Conservation (phyloP, 2,888 invertebrate species). For the Phyllotreta cruciferae region DNA sequence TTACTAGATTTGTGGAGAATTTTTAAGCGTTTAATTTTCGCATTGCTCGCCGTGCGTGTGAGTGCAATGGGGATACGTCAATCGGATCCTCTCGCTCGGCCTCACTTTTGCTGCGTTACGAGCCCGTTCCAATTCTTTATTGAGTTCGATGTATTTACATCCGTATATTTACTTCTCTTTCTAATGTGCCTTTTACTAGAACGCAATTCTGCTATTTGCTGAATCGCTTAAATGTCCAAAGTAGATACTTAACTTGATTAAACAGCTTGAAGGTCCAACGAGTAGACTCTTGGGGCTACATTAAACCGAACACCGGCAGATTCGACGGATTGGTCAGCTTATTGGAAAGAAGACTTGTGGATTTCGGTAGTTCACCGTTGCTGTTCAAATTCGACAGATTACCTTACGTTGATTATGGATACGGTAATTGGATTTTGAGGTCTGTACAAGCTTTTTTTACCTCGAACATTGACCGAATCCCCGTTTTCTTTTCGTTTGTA, state of each 20-base stretch:
- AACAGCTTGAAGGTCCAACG: slow-evolving; percentile 61
- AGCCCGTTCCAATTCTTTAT: too few species aligned
- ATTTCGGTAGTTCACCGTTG: slow-evolving; percentile 72
- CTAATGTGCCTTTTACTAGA: slow-evolving; percentile 3
- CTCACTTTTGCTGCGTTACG: too few species aligned
- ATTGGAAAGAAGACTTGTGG: slow-evolving; percentile 63
- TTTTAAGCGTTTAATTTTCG: too few species aligned
- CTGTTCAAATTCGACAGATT: slow-evolving; percentile 70
- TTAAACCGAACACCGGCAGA: slow-evolving; percentile 63
- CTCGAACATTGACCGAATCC: not conserved
- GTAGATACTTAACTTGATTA: slow-evolving; percentile 24
- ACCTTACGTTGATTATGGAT: slow-evolving; percentile 60
- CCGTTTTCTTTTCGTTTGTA: slow-evolving; percentile 50
- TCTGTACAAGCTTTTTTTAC: slow-evolving; percentile 47
- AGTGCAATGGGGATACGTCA: too few species aligned
- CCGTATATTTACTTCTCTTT: too few species aligned
- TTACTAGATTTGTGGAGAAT: too few species aligned
- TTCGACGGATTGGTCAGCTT: slow-evolving; percentile 72
- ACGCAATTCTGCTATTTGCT: too few species aligned
- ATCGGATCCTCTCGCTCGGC: too few species aligned
- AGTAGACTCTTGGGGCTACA: slow-evolving; percentile 70
- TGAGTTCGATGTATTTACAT: too few species aligned
- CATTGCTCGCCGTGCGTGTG: too few species aligned
- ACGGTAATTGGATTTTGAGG: slow-evolving; percentile 70
- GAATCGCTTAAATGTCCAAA: too few species aligned